Evolutionary conservation across 53 echinoderm and acorn worm species (phyloP), one percentile per base, ranked within the genome.

Genomic region (Echinarachnius parma): DNA sequence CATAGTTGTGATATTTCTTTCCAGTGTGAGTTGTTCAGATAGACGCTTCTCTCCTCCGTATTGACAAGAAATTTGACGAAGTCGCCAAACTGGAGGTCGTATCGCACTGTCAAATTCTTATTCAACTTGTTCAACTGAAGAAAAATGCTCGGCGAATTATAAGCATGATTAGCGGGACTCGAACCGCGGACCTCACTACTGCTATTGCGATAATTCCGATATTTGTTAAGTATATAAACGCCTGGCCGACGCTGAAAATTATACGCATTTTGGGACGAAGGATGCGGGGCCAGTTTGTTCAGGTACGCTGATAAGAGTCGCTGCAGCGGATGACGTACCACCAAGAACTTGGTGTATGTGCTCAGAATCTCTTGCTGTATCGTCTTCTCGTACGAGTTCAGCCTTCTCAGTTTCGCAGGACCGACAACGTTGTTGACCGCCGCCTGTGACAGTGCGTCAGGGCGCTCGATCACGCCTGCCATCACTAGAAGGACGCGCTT

Each of bases 401-500:
- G 28, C 15, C 25, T 37, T 28, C 57, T 72, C 35, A 72, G 11
- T 56, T 72, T 72, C 21, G 15, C 44, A 3, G 74, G 74, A 18
- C 56, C 74, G 13, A 72, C 42, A 26, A 61, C 42, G 23, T 61
- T 60, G 59, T 89, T 89, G 15, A 89, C 60, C 11, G 39, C 66
- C 27, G 66, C 31, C 64, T 89, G 89, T 19, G 76, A 62, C 46
- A 76, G 67, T 2, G 80, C 46, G 37, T 76, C 48, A 3, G 81
- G 75, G 22, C 66, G 34, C 4, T 75, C 42, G 26, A 80, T 68
- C n/a, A 76, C 31, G 18, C 89, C 89, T 4, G 34, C 37, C 4
- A 89, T 50, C 11, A 89, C 89, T 0, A 84, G 62, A 26, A 84
- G 55, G 3, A 89, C 80, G 13, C 89, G 66, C 56, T 89, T 89